Evolutionary conservation across 2,797 vertebrate species (phyloP), one percentile per base, ranked within the genome.

Genomic region (Atherinosoma microstoma): DNA sequence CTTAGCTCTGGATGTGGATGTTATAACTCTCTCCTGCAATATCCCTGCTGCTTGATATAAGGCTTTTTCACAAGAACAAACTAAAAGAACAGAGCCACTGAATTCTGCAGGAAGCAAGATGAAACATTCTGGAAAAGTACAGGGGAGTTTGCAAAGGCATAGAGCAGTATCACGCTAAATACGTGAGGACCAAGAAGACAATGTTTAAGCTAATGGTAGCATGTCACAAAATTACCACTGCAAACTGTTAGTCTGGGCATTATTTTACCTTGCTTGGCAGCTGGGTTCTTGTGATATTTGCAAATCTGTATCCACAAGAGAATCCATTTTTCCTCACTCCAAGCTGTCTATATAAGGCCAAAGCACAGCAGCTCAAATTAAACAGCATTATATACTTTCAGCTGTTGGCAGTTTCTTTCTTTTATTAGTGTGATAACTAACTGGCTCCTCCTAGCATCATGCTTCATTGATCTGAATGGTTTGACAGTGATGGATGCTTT

Each of bases 401-500:
- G 30, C 56, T 22, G n/a, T 20, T 34, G 56, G 30, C 34, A 32
- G 16, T 58, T 58, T 58, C 32, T 18, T 36, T 36, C 35, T 35
- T 35, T 35, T 35, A 36, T 10, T 36, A 36, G 35, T 16, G 56
- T 58, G 29, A 54, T 24, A 54, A 29, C 24, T 58, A 7, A 32
- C 29, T 34, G 32, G 30, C 5, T 5, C 5, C 15, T 35, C 30
- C 8, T 4, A 18, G 10, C 20, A 18, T 58, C 30, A 58, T 35
- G 16, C 8, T 34, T 32, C 29, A 58, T 7, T 18, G 8, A 34
- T 58, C 30, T 58, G 56, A 58, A 30, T 32, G 29, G 29, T 58
- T 58, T 58, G 56, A 58, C 56, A 58, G 30, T 58, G 29, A 58
- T 58, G 20, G 32, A 34, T 58, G 56, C n/a, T n/a, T n/a, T n/a